Evolutionary conservation across 2,888 invertebrate species (phyloP), one percentile per base, ranked within the genome.

Genomic region (Trichopoda pennipes): DNA sequence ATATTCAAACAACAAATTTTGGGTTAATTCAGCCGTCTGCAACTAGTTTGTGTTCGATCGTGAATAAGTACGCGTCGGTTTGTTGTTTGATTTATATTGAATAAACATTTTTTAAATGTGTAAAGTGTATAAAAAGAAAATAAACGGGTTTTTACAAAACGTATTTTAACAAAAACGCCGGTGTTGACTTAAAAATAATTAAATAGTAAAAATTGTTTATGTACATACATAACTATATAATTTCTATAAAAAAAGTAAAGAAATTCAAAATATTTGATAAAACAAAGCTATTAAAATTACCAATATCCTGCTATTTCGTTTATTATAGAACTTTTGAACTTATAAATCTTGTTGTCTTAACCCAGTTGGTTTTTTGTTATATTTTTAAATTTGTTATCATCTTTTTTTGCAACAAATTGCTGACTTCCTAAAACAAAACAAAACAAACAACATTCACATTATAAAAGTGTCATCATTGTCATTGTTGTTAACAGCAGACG

Each of bases 41-140:
- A 87, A 89, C 89, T 88, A 91, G 90, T 91, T 89, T 88, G 89
- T 89, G 87, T 87, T 90, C 86, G 88, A 90, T 90, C 91, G 91
- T 89, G 91, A 89, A 87, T 88, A 87, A 87, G 89, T 88, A 86
- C 89, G 88, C 89, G 89, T 89, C 89, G 87, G 85, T 84, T 74
- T 66, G 49, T 61, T 19, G 49, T 17, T 49, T n/a, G 69, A 63
- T 66, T 64, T 61, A 55, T 1, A 38, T 38, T 38, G 1, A 35
- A 28, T 28, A 4, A 4, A 28, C 7, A 1, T 1, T 28, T 28
- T 28, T 28, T 38, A 12, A 38, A 2, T 38, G 38, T 38, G 38
- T 38, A 7, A 38, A 7, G 12, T 38, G 10, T 38, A 38, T 38
- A 1, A 12, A 38, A 23, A 9, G 0, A 19, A 16, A 23, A 28